Base-by-base conservation (phyloP, 2,888 invertebrate species). In the Drepana falcataria region DNA sequence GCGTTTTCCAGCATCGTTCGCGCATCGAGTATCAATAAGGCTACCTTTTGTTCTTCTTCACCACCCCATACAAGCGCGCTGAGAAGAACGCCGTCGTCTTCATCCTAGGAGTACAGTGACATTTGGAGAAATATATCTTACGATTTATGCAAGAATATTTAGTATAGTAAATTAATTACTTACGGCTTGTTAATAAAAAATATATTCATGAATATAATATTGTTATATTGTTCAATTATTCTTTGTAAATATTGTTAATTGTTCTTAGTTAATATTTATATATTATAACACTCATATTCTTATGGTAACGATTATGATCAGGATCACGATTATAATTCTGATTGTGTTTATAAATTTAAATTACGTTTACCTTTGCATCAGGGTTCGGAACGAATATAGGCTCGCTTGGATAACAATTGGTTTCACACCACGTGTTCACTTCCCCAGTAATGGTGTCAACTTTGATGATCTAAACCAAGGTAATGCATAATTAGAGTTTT, bases 381-480 rank as follows among this genome's bases (percentile, higher is more conserved):
- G 96, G 96, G 21, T 91, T 71, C 2, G 95, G 93, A 5, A 97
- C 94, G 77, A 96, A 97, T 61, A 97, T 93, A 0, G 97, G 96
- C 80, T 97, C 97, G 69, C 97, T 96, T 5, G 97, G 96, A 76
- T 95, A 97, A 57, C 95, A 93, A 64, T 94, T 93, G 0, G 79
- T 75, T 69, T 96, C 95, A 64, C 92, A 93, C 97, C 97, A 97
- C 0, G 93, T 94, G 60, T 86, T 85, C 5, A 84, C 86, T 0
- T 91, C 92, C 62, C 94, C 95, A 0, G 84, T 92, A 51, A 83
- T 64, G 0, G 94, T 94, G 70, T 97, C 96, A 40, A 96, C 95
- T 86, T 97, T 97, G 47, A 97, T 95, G 2, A 97, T 79, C 95
- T 95, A 63, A 0, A 64, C 63, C 49, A 48, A 48, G 51, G 57